phyloP scores from a whole-genome alignment of 92 coral and sea anemone species.

The Epizoanthus stellaris region DNA sequence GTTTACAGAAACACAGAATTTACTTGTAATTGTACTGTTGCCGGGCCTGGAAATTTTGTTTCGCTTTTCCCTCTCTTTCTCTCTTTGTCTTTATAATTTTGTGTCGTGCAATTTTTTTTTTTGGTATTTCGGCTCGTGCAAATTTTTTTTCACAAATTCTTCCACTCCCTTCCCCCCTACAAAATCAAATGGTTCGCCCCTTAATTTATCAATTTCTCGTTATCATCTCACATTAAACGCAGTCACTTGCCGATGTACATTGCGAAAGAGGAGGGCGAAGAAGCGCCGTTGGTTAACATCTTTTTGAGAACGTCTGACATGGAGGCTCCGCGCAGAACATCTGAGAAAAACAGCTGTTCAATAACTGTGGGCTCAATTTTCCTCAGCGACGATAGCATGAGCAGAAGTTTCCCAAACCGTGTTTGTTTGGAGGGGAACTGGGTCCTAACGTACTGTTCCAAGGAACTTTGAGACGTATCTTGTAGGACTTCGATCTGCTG shows the following conservation, averaged over 20 bases:
- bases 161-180: too few relatives aligned
- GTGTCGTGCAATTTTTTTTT: too few relatives aligned
- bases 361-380: constrained; percentile 86
- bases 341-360: constrained; percentile 92
- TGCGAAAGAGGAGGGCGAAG: constrained; percentile 43
- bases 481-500: constrained; percentile 83
- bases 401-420: constrained; percentile 88
- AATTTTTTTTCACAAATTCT: too few relatives aligned
- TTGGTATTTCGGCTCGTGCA: too few relatives aligned
- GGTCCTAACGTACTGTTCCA: constrained; percentile 84
- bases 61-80: too few relatives aligned
- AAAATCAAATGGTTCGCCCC: too few relatives aligned
- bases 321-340: constrained; percentile 90
- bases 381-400: constrained; percentile 83
- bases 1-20: too few relatives aligned
- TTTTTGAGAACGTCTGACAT: constrained; percentile 87
- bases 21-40: too few relatives aligned
- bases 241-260: constrained; percentile 12
- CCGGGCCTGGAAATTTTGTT: too few relatives aligned
- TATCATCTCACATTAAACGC: too few relatives aligned
- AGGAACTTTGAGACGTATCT: constrained; percentile 90
- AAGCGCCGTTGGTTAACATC: constrained; percentile 72
- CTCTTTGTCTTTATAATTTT: too few relatives aligned
- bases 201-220: too few relatives aligned
- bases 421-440: constrained; percentile 85